A percentile compares a stretch with the other conserved stretches of the same genome.
Conservation (phyloP, 2,113 vertebrate genomes). For the Amblyornis subalaris region DNA sequence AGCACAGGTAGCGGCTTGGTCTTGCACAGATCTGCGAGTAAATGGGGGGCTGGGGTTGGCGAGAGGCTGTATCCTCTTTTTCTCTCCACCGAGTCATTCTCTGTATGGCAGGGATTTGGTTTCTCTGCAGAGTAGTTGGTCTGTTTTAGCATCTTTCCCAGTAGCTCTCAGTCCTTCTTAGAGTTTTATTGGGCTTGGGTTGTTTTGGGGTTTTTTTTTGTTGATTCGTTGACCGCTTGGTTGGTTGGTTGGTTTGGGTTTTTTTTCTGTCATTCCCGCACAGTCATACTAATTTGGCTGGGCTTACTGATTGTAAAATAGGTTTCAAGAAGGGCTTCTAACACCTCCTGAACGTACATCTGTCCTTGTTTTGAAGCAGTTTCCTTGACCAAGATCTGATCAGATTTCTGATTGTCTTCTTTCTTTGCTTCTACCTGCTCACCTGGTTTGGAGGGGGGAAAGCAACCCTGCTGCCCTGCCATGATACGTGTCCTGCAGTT, state of each 20-base stretch:
- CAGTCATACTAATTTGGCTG: not conserved
- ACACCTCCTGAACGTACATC: not conserved
- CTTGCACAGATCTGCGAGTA: not conserved
- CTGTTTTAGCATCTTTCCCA: not conserved
- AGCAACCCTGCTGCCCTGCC: not conserved
- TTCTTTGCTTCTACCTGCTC: not conserved
- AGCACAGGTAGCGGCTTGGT: fast-evolving
- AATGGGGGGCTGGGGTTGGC: not conserved
- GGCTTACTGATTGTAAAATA: not conserved
- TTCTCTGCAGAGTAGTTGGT: not conserved
- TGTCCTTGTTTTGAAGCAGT: not conserved
- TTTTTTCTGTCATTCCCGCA: not conserved
- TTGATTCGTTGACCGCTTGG: not conserved
- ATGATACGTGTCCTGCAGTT: not conserved
- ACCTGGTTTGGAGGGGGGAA: not conserved
- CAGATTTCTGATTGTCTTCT: not conserved
- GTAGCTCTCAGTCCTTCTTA: not conserved
- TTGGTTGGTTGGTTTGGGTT: not conserved
- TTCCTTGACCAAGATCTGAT: not conserved
- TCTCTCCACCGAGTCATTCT: not conserved
- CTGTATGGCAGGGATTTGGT: fast-evolving
- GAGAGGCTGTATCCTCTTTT: not conserved
- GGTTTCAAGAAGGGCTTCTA: not conserved
- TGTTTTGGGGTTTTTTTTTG: not conserved
- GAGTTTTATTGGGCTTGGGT: not conserved